Evolutionary conservation across 2,888 invertebrate species (phyloP).

Genomic region (Eristalis arbustorum): DNA sequence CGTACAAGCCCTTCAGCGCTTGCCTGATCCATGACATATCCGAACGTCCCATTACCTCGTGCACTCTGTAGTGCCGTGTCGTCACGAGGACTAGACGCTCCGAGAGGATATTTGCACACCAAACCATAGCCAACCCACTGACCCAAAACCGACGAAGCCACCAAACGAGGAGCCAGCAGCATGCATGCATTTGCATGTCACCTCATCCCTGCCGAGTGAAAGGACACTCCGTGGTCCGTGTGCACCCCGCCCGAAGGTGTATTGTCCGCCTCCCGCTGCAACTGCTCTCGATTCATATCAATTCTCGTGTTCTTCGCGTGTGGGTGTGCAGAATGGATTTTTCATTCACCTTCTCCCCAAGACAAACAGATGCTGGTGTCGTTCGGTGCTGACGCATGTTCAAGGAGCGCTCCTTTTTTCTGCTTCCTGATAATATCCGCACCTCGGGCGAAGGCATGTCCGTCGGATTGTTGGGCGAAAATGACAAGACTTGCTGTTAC

Average conservation of each 20-base stretch:
- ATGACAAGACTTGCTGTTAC: conserved; percentile 3
- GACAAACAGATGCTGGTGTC: conserved; percentile 12
- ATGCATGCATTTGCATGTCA: conserved; percentile 47
- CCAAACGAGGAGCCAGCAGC: neutral
- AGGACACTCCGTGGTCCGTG: neutral
- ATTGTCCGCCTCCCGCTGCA: conserved; percentile 6
- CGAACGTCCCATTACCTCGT: neutral
- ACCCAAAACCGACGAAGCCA: conserved; percentile 42
- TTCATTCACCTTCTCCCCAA: neutral
- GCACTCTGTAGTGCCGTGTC: too few species aligned
- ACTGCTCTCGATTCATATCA: conserved; percentile 39
- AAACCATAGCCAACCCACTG: conserved; percentile 51
- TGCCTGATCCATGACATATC: neutral
- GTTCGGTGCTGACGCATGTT: conserved; percentile 34
- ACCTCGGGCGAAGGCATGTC: neutral
- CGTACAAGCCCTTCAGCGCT: neutral
- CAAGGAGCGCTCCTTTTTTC: neutral
- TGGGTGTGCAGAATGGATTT: conserved; percentile 5
- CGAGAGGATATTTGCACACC: conserved; percentile 7
- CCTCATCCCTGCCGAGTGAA: neutral
- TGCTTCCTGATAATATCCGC: neutral
- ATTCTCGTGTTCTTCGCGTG: conserved; percentile 28
- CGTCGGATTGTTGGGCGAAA: neutral
- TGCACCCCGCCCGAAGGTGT: neutral
- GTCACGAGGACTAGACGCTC: neutral